A percentile compares a stretch with the other conserved stretches of the same genome.
Evolutionary conservation across 2,113 vertebrate genomes (phyloP).

Genomic region (Myotis brandtii): DNA sequence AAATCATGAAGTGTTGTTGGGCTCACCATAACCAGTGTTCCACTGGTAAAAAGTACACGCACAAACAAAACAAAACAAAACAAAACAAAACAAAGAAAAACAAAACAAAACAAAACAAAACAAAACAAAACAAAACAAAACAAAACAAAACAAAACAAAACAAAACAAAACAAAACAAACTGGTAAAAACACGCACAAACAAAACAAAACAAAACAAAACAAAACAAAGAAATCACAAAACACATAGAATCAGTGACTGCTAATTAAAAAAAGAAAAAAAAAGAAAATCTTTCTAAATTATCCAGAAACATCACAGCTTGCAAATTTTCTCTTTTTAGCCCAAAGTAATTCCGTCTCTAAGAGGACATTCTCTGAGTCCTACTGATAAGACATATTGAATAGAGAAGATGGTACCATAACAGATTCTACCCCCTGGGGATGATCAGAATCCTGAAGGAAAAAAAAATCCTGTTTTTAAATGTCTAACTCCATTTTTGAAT

Average conservation of each 20-base stretch:
- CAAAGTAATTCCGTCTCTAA: constrained; percentile 62
- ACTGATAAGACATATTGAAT: constrained; percentile 47
- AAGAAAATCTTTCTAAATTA: neutral
- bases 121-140: no score
- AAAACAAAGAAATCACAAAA: no score
- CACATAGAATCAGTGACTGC: neutral
- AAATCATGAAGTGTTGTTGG: neutral
- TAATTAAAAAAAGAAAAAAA: neutral
- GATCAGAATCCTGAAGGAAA: neutral
- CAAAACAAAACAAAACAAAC: no score
- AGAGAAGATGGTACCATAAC: constrained; percentile 15
- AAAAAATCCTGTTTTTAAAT: constrained; percentile 17
- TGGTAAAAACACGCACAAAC: neutral
- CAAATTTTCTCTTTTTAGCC: constrained; percentile 77
- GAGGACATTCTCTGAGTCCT: constrained; percentile 57
- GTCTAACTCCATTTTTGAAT: constrained; percentile 14
- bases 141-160: no score
- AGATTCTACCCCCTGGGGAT: neutral
- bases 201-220: no score
- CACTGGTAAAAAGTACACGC: neutral
- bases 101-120: no score
- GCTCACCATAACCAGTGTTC: neutral
- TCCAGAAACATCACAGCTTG: constrained; percentile 55
- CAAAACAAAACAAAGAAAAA: no score
- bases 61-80: neutral